These are phyloP conservation scores for Rhopalosiphum nymphaeae DNA, from an alignment of 2,888 invertebrate species.

Conservation along the genomic window DNA sequence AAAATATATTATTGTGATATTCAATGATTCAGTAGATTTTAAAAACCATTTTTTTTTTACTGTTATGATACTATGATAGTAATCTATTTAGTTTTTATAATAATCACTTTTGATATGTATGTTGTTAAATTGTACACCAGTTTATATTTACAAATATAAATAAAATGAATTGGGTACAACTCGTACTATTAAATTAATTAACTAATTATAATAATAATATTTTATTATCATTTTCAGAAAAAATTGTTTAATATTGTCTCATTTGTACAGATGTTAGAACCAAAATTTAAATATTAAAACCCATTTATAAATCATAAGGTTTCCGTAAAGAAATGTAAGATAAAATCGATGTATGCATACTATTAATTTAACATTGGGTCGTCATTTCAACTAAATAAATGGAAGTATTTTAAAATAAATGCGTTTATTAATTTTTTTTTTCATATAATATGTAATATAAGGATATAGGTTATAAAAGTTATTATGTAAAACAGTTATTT, in stretches of 20 bases:
- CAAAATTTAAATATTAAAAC: neutral
- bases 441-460: neutral
- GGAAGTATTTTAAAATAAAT: neutral
- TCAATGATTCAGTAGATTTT: neutral
- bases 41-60: neutral
- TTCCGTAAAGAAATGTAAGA: neutral
- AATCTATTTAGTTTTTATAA: neutral
- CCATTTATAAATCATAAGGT: neutral
- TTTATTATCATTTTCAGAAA: neutral
- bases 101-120: neutral
- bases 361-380: neutral
- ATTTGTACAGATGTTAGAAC: neutral
- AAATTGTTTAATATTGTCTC: neutral
- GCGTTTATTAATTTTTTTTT: neutral
- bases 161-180: neutral
- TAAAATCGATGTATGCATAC: neutral
- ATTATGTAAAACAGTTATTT: neutral
- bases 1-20: neutral
- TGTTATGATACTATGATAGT: neutral
- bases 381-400: neutral
- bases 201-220: conserved; percentile 1
- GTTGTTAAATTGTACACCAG: neutral
- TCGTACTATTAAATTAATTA: neutral
- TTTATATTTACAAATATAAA: neutral
- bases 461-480: neutral